Base-by-base conservation (phyloP, 1,140 invertebrate genomes). In the Melipona quadrifasciata region DNA sequence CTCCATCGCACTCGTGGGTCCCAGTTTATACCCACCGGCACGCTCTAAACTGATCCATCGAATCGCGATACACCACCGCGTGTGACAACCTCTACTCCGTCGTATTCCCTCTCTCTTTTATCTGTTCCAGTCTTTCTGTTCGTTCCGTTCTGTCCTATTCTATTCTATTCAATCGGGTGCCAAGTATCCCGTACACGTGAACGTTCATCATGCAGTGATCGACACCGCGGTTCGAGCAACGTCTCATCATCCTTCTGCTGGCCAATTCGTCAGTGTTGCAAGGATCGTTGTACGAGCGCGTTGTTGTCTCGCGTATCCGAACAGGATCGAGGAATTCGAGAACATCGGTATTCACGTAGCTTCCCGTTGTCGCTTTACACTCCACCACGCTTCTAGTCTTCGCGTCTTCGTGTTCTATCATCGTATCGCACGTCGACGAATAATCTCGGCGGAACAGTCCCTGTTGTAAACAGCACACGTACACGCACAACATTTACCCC, bases 1-100 rank as follows among this genome's bases (percentile, higher is more conserved):
- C 94, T 95, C 94, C 94, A 95, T 95, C 86, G 93, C 94, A 58
- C 77, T 84, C 76, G 67, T 79, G 87, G 86, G 82, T 27, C 84
- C 34, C 74, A 65, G 64, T 85, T 85, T 84, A 85, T 80, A 83
- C 55, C 77, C 76, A 80, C 61, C 67, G 82, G 68, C 65, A 71
- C 86, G 78, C 82, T 87, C 74, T 53, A 53, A 57, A 68, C 85
- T 72, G 88, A 85, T 86, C 90, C 91, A 92, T 91, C 80, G 87
- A 91, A 84, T 21, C 24, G 31, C 64, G 55, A 64, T n/a, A 55
- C 58, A 65, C 47, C 68, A 65, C 47, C 68, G 51, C 84, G 55
- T 65, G 68, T 47, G 34, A 47, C 68, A 47, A 24, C 31, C 57
- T 51, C 14, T 51, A 51, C 11, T 19, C 5, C 27, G 5, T 71